Percentiles rank a stretch among this genome's conserved stretches.
These are phyloP conservation scores for Clarias fuscus DNA, from an alignment of 2,797 vertebrate genomes.

Conservation along the genomic window DNA sequence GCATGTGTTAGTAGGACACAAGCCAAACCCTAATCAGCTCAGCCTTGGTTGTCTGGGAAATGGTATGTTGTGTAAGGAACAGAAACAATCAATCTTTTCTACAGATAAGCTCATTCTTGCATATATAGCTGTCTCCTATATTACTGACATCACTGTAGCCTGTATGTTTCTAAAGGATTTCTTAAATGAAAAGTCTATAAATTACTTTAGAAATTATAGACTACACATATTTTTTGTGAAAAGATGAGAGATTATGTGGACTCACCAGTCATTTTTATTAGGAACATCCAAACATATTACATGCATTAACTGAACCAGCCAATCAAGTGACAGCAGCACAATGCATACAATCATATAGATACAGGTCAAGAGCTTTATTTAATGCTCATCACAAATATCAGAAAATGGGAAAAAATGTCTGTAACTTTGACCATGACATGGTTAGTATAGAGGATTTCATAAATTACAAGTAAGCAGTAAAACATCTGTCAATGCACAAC, in stretches of 20 bases:
- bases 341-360: not conserved
- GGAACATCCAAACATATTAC: not conserved
- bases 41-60: not conserved
- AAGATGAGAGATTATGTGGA: not conserved
- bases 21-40: not conserved
- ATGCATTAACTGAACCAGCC: not conserved
- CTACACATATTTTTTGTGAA: not conserved
- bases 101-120: not conserved
- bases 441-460: not conserved
- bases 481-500: not conserved
- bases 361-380: not conserved
- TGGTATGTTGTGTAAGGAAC: not conserved
- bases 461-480: not conserved
- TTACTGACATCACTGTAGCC: not conserved
- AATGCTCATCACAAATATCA: not conserved
- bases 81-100: not conserved
- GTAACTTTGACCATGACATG: not conserved
- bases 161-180: not conserved
- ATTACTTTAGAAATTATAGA: not conserved
- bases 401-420: not conserved
- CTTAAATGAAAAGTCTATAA: not conserved
- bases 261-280: not conserved
- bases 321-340: not conserved
- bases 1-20: not conserved
- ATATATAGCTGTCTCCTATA: not conserved